phyloP scores from a whole-genome alignment of 2,113 vertebrate genomes.

The Elachura formosa region DNA sequence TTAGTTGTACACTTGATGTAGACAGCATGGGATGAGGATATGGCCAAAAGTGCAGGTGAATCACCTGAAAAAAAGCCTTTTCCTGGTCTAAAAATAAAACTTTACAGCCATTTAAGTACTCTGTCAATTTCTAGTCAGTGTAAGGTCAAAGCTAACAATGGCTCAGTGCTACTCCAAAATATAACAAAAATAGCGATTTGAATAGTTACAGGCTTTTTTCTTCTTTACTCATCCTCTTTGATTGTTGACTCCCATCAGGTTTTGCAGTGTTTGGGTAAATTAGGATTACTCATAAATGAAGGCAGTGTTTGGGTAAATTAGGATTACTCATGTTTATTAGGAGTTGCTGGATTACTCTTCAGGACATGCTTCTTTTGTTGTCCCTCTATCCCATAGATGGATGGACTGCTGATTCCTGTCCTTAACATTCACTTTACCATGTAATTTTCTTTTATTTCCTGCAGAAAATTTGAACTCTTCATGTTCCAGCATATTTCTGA shows the following conservation, averaged over 20 bases:
- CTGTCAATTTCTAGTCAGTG: background rate
- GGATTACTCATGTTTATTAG: background rate
- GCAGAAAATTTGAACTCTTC: background rate
- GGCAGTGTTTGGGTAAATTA: background rate
- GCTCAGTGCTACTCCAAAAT: background rate
- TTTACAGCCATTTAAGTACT: background rate
- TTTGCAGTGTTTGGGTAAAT: background rate
- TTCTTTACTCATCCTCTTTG: background rate
- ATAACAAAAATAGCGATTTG: background rate
- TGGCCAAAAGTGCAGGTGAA: background rate
- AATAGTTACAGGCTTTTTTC: background rate
- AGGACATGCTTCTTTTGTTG: background rate
- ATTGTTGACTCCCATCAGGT: background rate
- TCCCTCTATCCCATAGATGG: background rate
- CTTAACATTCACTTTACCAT: background rate
- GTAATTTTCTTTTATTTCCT: background rate
- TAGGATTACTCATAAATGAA: slow-evolving; percentile 5
- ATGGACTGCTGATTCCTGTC: background rate
- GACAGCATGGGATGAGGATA: background rate
- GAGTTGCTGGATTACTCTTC: background rate
- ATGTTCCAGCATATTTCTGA: background rate
- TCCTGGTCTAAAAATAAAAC: background rate
- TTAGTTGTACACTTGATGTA: background rate
- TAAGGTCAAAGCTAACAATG: background rate
- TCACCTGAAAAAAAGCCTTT: background rate